A percentile compares a stretch with the other conserved stretches of the same genome.
Evolutionary conservation across 2,888 invertebrate species (phyloP).

Genomic region (Mactromeris polynyma): DNA sequence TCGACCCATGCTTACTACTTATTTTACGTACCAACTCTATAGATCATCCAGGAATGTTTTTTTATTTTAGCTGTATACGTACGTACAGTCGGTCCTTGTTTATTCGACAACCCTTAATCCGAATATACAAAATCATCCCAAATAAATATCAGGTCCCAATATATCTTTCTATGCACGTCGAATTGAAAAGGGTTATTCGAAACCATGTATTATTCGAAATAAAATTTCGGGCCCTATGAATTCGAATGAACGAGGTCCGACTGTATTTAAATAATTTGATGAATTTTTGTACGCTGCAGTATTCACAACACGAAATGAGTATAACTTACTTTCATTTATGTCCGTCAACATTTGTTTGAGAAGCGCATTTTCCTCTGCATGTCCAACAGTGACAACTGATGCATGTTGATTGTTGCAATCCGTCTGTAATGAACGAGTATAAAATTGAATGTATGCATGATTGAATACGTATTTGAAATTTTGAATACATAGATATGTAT

Average conservation of each 20-base stretch:
- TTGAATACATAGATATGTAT: background rate
- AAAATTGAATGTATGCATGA: background rate
- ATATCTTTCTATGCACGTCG: too few relatives aligned
- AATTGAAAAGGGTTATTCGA: too few relatives aligned
- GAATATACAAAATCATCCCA: too few relatives aligned
- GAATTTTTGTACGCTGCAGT: too few relatives aligned
- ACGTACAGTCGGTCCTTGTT: background rate
- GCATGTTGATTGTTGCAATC: background rate
- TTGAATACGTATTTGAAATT: background rate
- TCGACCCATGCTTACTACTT: background rate
- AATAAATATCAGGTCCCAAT: too few relatives aligned
- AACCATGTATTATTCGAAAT: too few relatives aligned
- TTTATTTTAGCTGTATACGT: background rate
- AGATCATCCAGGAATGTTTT: background rate
- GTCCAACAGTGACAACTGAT: background rate
- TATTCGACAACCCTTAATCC: too few relatives aligned
- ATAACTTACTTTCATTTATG: background rate
- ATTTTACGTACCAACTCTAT: background rate
- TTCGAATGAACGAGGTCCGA: too few relatives aligned
- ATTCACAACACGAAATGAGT: too few relatives aligned
- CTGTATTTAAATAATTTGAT: background rate
- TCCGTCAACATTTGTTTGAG: background rate
- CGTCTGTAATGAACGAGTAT: background rate
- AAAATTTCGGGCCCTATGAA: too few relatives aligned
- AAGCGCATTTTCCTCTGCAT: background rate